These are phyloP conservation scores for Mus pahari DNA, from an alignment of 2,113 vertebrate genomes.

Conservation along the genomic window DNA sequence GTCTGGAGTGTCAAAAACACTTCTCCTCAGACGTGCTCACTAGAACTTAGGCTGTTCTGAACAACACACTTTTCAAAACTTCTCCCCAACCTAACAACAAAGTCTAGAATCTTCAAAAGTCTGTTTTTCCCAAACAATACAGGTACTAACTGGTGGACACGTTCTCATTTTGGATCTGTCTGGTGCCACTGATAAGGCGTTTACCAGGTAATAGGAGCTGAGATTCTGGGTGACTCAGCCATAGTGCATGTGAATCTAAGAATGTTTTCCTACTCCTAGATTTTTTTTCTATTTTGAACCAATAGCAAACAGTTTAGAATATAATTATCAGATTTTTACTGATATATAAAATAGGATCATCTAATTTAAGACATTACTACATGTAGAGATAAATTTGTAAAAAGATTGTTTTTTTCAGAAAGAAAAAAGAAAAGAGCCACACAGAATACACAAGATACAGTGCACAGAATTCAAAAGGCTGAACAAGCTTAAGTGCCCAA, in stretches of 20 bases:
- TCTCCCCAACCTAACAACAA: neutral
- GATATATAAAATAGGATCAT: neutral
- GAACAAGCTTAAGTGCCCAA: no score
- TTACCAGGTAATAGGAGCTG: neutral
- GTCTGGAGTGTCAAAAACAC: accelerated
- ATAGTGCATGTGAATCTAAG: neutral
- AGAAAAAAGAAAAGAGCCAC: no score
- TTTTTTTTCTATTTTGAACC: neutral
- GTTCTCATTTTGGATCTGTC: neutral
- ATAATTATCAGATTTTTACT: neutral
- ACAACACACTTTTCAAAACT: neutral
- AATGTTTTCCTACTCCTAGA: neutral
- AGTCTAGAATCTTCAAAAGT: neutral
- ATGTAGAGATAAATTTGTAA: neutral
- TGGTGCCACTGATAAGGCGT: neutral
- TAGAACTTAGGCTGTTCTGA: neutral
- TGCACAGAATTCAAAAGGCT: no score
- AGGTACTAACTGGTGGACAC: neutral
- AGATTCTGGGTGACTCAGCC: accelerated
- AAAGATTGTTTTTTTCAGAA: neutral
- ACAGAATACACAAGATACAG: no score
- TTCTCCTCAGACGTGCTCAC: neutral
- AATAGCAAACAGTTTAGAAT: neutral
- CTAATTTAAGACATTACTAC: neutral
- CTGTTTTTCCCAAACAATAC: neutral